A percentile compares a stretch with the other conserved stretches of the same genome.
Evolutionary conservation across 1,140 invertebrate species (phyloP).

Genomic region (Manduca sexta): DNA sequence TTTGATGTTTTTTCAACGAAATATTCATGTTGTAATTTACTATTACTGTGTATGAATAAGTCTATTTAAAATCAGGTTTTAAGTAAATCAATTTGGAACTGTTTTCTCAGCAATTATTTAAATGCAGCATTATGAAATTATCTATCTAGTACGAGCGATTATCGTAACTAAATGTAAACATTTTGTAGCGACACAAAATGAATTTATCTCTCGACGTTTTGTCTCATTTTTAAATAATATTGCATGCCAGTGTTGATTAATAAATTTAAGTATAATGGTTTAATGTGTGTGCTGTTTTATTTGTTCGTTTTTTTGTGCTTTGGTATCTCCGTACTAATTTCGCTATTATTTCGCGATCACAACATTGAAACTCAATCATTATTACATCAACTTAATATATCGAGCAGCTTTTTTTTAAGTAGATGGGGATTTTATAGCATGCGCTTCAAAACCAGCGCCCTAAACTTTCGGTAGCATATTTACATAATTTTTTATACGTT

Average conservation of each 20-base stretch:
- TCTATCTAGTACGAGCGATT: constrained; percentile 22
- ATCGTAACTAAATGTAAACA: constrained; percentile 46
- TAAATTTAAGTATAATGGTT: constrained; percentile 72
- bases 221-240: constrained; percentile 58
- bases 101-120: constrained; percentile 55
- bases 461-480: too few relatives aligned
- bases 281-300: constrained; percentile 51
- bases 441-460: too few relatives aligned
- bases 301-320: constrained; percentile 17
- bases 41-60: constrained; percentile 59
- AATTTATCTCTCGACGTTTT: constrained; percentile 61
- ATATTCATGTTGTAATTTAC: constrained; percentile 63
- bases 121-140: constrained; percentile 63
- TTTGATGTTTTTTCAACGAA: constrained; percentile 70
- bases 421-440: too few relatives aligned
- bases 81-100: constrained; percentile 67
- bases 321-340: too few relatives aligned
- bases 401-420: too few relatives aligned
- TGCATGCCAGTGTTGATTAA: constrained; percentile 64
- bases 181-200: constrained; percentile 52
- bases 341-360: background rate
- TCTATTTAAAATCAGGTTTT: constrained; percentile 66
- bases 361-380: too few relatives aligned
- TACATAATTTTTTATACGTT: too few relatives aligned
- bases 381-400: too few relatives aligned